phyloP scores from a whole-genome alignment of 2,113 vertebrate species.

The Xyliphius kryptos region DNA sequence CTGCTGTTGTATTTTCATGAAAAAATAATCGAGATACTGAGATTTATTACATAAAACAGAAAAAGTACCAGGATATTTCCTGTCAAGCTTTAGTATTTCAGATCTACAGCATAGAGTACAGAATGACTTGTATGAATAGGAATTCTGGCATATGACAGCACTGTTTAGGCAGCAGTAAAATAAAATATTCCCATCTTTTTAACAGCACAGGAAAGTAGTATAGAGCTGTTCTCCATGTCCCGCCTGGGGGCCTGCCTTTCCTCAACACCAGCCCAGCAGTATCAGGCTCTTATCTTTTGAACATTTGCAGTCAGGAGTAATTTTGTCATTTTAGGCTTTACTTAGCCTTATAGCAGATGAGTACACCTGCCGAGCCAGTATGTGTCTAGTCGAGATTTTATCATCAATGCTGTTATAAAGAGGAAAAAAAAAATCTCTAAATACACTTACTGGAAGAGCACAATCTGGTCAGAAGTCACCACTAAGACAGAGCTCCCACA shows the following conservation, averaged over 20 bases:
- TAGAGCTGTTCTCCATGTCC: constrained; percentile 9
- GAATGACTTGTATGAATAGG: too few relatives aligned
- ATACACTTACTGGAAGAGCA: constrained; percentile 61
- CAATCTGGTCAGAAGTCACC: constrained; percentile 52
- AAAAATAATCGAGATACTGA: too few relatives aligned
- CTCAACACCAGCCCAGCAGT: constrained; percentile 18
- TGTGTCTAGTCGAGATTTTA: constrained; percentile 13
- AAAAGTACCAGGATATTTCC: constrained; percentile 6
- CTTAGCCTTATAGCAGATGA: constrained; percentile 21
- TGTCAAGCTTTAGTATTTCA: neutral
- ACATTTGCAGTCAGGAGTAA: constrained; percentile 23
- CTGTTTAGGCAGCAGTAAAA: neutral
- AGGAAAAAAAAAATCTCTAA: constrained; percentile 52
- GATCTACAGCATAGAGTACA: too few relatives aligned
- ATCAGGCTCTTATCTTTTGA: neutral
- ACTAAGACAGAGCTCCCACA: constrained; percentile 52
- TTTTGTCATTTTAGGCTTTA: constrained; percentile 26
- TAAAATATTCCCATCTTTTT: neutral
- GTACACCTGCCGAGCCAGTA: constrained; percentile 34
- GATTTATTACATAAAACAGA: neutral
- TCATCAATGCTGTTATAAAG: constrained; percentile 28
- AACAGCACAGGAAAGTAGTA: neutral
- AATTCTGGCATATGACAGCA: too few relatives aligned
- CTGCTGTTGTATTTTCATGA: too few relatives aligned
- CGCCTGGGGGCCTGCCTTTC: constrained; percentile 18